These are phyloP conservation scores for Phyllostomus discolor DNA, from an alignment of 2,113 vertebrate species.

Conservation along the genomic window DNA sequence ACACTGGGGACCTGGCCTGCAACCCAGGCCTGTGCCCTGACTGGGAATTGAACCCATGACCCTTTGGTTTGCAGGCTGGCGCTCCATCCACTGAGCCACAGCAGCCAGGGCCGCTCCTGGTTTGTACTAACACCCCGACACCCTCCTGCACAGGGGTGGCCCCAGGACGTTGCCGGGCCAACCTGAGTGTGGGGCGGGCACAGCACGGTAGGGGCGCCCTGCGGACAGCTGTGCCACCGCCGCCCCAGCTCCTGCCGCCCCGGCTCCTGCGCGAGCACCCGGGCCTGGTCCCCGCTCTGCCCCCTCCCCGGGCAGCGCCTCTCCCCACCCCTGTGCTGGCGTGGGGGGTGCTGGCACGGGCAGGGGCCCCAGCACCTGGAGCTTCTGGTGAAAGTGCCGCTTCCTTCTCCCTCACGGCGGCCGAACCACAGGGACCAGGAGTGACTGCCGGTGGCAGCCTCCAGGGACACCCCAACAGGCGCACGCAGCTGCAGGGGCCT, in stretches of 20 bases:
- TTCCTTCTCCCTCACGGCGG: too few relatives aligned
- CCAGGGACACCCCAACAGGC: too few relatives aligned
- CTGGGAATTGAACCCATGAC: too few relatives aligned
- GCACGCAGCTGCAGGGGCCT: background rate
- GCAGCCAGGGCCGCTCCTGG: background rate
- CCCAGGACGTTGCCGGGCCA: background rate
- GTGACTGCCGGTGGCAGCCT: background rate
- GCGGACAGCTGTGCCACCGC: too few relatives aligned
- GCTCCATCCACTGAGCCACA: too few relatives aligned
- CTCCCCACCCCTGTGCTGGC: background rate
- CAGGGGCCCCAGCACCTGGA: background rate
- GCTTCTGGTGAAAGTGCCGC: background rate
- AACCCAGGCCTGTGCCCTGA: too few relatives aligned
- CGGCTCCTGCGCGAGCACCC: background rate
- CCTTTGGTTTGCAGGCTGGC: too few relatives aligned
- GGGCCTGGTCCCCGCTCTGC: background rate
- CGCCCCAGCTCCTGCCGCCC: background rate
- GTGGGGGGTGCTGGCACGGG: background rate
- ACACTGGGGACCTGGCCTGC: too few relatives aligned
- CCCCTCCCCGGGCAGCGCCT: background rate
- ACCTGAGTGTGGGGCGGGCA: too few relatives aligned
- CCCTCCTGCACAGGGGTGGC: background rate
- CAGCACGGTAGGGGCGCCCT: rapidly evolving
- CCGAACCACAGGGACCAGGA: too few relatives aligned
- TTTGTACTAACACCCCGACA: background rate